These are phyloP conservation scores for Arizona elegans DNA, from an alignment of 2,113 vertebrate species.

Conservation along the genomic window DNA sequence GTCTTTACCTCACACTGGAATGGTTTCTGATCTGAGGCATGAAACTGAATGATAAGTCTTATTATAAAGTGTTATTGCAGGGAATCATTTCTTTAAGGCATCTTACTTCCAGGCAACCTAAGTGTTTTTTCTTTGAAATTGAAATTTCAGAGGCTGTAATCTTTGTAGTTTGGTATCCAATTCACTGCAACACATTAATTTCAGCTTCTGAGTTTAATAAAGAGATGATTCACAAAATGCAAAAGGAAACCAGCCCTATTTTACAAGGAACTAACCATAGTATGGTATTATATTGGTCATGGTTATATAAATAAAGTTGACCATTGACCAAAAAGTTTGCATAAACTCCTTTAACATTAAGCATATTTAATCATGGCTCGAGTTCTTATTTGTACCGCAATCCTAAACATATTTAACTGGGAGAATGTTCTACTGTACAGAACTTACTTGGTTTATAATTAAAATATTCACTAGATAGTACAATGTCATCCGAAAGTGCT, in stretches of 20 bases:
- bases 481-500: neutral
- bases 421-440: neutral
- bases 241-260: neutral
- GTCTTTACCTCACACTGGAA: neutral
- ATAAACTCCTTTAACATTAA: neutral
- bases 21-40: slow-evolving; percentile 66
- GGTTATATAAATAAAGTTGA: slow-evolving; percentile 11
- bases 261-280: neutral
- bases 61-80: slow-evolving; percentile 47
- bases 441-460: neutral
- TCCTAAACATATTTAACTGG: neutral
- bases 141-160: slow-evolving; percentile 44
- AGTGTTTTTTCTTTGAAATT: slow-evolving; percentile 46
- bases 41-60: slow-evolving; percentile 40
- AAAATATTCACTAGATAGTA: neutral
- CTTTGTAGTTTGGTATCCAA: slow-evolving; percentile 45
- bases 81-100: slow-evolving; percentile 20
- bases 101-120: slow-evolving; percentile 42
- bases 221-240: neutral
- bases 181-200: slow-evolving; percentile 28
- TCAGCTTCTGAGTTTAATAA: rapidly evolving
- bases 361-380: neutral
- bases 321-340: neutral
- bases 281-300: neutral
- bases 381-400: neutral